Evolutionary conservation across 2,797 vertebrate species (phyloP), one percentile per base, ranked within the genome.

Genomic region (Eulemur coronatus): DNA sequence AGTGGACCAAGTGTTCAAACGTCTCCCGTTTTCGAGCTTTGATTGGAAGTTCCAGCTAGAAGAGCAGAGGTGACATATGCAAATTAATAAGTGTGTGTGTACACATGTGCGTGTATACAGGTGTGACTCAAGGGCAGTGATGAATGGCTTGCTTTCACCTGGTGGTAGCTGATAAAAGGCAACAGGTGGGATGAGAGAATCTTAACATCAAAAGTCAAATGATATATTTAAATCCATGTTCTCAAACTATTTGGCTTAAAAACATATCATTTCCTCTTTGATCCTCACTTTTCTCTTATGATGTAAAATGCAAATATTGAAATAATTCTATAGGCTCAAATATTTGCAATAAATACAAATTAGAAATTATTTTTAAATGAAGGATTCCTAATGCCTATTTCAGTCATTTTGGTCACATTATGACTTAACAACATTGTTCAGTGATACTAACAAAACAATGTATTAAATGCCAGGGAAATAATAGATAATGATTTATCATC

Each of bases 151-250:
- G n/a, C 50, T 57, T 78, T 95, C 2, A 78, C 35, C 35, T 52
- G 30, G 14, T 81, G 7, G 3, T 41, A 55, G 46, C 89, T 35
- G 72, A 89, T 72, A 67, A 59, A 73, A 81, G 13, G 18, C 2
- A 72, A 8, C 0, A 33, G 13, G 28, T 81, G 10, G 46, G 13
- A 55, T 52, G 12, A 94, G 35, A 67, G 26, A 46, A 73, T 73
- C 13, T 65, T 18, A 26, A 26, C 28, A 91, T 24, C 55, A 76
- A 79, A 92, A 73, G 14, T 69, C 86, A 90, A 94, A 87, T 67
- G 7, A 11, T 22, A 87, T 84, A 20, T 70, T 88, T 30, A 79
- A 72, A 89, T 67, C 35, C 61, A 73, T 86, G 2, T 69, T 92
- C 38, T 46, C 13, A 89, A 6, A 88, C 7, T 55, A 33, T 81